Evolutionary conservation across 1,140 invertebrate species (phyloP).

Genomic region (Pygmarrhopalites habei): DNA sequence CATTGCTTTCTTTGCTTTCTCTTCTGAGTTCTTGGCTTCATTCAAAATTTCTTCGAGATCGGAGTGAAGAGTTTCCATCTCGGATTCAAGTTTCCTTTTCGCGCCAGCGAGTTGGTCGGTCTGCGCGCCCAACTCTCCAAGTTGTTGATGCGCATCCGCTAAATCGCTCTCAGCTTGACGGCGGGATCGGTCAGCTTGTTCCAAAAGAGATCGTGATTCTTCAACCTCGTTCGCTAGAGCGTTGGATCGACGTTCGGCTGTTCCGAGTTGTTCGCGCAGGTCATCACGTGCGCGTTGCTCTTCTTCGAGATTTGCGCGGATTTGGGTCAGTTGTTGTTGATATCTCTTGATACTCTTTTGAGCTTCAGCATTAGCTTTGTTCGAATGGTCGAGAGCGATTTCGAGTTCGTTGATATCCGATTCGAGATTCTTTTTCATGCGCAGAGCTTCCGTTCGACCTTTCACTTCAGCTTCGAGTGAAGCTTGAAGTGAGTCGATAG

Average conservation of each 20-base stretch:
- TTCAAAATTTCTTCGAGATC: too few relatives aligned
- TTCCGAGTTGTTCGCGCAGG: slow-evolving; percentile 89
- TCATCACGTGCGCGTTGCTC: slow-evolving; percentile 95
- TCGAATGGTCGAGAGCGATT: too few relatives aligned
- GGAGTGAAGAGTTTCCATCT: slow-evolving; percentile 92
- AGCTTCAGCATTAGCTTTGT: too few relatives aligned
- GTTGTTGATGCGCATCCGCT: slow-evolving; percentile 93
- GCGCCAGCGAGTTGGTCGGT: slow-evolving; percentile 82
- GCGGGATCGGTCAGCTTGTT: slow-evolving; percentile 93
- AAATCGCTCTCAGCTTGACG: slow-evolving; percentile 94
- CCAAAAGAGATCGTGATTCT: slow-evolving; percentile 87
- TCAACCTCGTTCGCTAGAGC: slow-evolving; percentile 92
- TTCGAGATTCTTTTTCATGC: too few relatives aligned
- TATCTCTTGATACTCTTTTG: too few relatives aligned
- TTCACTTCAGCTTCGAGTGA: too few relatives aligned
- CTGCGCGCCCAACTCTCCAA: slow-evolving; percentile 89
- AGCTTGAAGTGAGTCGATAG: too few relatives aligned
- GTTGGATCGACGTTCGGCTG: slow-evolving; percentile 91
- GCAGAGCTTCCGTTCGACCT: slow-evolving; percentile 98
- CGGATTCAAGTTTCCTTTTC: slow-evolving; percentile 97
- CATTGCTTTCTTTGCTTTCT: slow-evolving; percentile 97
- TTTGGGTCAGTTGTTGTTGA: slow-evolving; percentile 92
- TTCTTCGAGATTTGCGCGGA: slow-evolving; percentile 90
- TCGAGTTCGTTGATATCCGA: too few relatives aligned
- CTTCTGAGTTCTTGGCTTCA: too few relatives aligned